Conservation (phyloP, 2,113 vertebrate species). For the Blennius ocellaris region DNA sequence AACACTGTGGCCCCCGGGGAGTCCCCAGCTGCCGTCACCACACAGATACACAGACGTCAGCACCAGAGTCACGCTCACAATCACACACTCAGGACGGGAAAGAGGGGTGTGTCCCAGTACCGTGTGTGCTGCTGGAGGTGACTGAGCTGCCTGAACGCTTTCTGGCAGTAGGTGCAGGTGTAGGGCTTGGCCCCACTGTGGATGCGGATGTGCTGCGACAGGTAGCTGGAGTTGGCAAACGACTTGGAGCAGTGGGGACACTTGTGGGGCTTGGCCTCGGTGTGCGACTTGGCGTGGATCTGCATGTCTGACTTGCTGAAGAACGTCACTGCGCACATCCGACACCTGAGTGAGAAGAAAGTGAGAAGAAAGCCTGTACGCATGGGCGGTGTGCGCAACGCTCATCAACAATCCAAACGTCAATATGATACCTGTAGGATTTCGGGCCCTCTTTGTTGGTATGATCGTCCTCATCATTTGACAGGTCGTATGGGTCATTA, state of each 20-base stretch:
- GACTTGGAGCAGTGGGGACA: slow-evolving; percentile 99
- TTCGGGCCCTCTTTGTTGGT: slow-evolving; percentile 83
- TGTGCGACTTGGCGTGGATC: slow-evolving; percentile 98
- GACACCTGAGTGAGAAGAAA: slow-evolving; percentile 84
- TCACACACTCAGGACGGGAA: slow-evolving; percentile 6
- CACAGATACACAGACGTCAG: slow-evolving; percentile 11
- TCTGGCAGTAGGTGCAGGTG: slow-evolving; percentile 98
- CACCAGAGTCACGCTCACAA: slow-evolving; percentile 4
- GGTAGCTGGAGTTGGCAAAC: slow-evolving; percentile 99
- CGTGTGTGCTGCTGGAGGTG: slow-evolving; percentile 99
- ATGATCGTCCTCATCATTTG: slow-evolving; percentile 85
- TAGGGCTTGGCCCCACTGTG: slow-evolving; percentile 99
- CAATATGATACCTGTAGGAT: slow-evolving; percentile 78
- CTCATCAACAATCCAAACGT: neutral
- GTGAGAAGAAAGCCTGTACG: neutral
- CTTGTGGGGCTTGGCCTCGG: slow-evolving; percentile 99
- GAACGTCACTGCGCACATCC: slow-evolving; percentile 98
- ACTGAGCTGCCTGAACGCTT: slow-evolving; percentile 95
- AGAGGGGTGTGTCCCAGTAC: slow-evolving; percentile 80
- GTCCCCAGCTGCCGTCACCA: slow-evolving; percentile 4
- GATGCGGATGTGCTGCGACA: slow-evolving; percentile 98
- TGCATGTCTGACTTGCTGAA: slow-evolving; percentile 99
- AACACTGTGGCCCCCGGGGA: neutral
- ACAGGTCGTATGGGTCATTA: slow-evolving; percentile 83
- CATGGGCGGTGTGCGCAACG: neutral